Conservation (phyloP, 2,113 vertebrate species). For the Lamprologus speciosus region DNA sequence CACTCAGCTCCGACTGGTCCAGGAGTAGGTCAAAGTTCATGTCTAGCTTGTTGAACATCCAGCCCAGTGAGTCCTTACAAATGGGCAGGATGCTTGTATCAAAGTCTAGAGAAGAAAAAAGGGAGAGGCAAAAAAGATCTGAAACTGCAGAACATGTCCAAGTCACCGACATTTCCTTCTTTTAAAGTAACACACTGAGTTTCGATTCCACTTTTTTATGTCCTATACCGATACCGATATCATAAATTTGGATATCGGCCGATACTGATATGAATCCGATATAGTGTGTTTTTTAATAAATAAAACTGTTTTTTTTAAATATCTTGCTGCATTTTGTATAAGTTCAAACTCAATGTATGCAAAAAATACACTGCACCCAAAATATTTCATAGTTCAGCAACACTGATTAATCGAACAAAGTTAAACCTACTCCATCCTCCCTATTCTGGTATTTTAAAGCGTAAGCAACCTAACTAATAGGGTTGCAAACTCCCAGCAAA, state of each 20-base stretch:
- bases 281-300: neutral
- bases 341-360: neutral
- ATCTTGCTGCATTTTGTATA: neutral
- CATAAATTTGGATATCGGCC: neutral
- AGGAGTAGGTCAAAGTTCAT: conserved; percentile 97
- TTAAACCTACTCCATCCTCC: neutral
- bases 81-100: conserved; percentile 97
- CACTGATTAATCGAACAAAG: accelerated
- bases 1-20: conserved; percentile 91
- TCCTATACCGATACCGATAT: accelerated
- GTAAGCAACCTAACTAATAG: neutral
- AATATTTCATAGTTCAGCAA: neutral
- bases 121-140: neutral
- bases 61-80: conserved; percentile 95
- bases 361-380: neutral
- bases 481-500: neutral
- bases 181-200: neutral
- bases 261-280: neutral
- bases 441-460: neutral
- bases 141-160: neutral
- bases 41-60: conserved; percentile 99
- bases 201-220: neutral
- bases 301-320: neutral
- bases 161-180: neutral
- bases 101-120: conserved; percentile 67